A percentile compares a stretch with the other conserved stretches of the same genome.
Conservation (phyloP, 2,888 invertebrate species). For the Ormyrus labotus region DNA sequence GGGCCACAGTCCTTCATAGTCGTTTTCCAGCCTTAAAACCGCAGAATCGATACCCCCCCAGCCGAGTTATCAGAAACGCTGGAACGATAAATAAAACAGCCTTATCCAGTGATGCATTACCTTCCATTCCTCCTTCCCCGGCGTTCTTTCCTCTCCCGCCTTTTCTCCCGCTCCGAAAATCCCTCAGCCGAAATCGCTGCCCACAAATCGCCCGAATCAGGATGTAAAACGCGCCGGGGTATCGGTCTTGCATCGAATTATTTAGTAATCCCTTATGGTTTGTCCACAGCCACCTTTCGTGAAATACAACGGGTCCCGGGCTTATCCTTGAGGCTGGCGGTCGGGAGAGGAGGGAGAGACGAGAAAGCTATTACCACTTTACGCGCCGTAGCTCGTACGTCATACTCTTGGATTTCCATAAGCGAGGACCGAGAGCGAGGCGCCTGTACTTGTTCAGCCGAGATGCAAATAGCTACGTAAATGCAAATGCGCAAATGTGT, state of each 20-base stretch:
- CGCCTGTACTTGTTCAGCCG: constrained; percentile 55
- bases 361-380: constrained; percentile 36
- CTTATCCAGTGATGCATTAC: constrained; percentile 18
- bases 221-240: constrained; percentile 1
- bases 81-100: constrained; percentile 6
- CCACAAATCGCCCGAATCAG: neutral
- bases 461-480: constrained; percentile 62
- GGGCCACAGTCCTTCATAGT: neutral
- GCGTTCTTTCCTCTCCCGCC: neutral
- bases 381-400: constrained; percentile 44
- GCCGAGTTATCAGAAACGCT: constrained; percentile 25
- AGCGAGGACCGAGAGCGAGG: constrained; percentile 49
- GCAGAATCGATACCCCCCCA: neutral
- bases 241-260: neutral
- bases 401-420: constrained; percentile 62
- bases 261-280: neutral
- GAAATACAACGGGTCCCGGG: constrained; percentile 20
- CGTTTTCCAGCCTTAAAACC: constrained; percentile 6
- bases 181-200: neutral
- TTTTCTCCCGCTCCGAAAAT: neutral
- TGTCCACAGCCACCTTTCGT: neutral
- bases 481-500: constrained; percentile 58
- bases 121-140: neutral
- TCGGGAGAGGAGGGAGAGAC: neutral
- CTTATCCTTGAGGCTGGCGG: constrained; percentile 11